Conservation (phyloP, 1,140 invertebrate species). For the Dendroctonus valens region DNA sequence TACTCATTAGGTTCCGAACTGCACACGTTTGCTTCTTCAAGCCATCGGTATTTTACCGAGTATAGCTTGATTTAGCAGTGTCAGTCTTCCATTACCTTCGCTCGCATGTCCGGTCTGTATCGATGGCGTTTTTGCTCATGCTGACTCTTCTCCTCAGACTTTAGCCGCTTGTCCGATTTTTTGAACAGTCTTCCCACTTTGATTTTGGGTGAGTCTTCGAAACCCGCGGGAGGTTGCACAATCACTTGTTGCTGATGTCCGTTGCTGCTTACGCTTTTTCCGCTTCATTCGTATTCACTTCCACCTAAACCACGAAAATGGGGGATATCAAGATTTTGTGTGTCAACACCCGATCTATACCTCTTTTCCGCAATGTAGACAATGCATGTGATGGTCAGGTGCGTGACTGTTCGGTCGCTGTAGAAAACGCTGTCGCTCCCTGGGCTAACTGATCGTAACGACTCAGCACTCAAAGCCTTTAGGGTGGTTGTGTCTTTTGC, state of each 20-base stretch:
- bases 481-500: constrained; percentile 49
- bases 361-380: constrained; percentile 78
- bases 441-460: constrained; percentile 77
- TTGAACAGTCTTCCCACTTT: constrained; percentile 67
- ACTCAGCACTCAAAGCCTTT: constrained; percentile 82
- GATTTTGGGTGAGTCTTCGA: constrained; percentile 73
- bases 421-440: constrained; percentile 88
- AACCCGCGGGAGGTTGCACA: constrained; percentile 81
- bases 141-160: constrained; percentile 73
- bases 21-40: background rate
- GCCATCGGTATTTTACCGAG: background rate
- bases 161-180: constrained; percentile 76
- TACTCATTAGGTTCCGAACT: constrained; percentile 13
- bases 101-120: constrained; percentile 64
- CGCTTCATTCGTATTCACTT: constrained; percentile 46
- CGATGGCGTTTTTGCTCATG: constrained; percentile 61
- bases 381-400: constrained; percentile 57
- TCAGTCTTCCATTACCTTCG: constrained; percentile 57
- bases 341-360: constrained; percentile 25
- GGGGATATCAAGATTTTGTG: background rate
- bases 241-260: constrained; percentile 64
- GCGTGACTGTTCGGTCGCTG: constrained; percentile 67
- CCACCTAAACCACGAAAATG: constrained; percentile 26
- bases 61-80: background rate
- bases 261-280: constrained; percentile 42